Evolutionary conservation across 2,113 vertebrate species (phyloP), one percentile per base, ranked within the genome.

Genomic region (Elachura formosa): DNA sequence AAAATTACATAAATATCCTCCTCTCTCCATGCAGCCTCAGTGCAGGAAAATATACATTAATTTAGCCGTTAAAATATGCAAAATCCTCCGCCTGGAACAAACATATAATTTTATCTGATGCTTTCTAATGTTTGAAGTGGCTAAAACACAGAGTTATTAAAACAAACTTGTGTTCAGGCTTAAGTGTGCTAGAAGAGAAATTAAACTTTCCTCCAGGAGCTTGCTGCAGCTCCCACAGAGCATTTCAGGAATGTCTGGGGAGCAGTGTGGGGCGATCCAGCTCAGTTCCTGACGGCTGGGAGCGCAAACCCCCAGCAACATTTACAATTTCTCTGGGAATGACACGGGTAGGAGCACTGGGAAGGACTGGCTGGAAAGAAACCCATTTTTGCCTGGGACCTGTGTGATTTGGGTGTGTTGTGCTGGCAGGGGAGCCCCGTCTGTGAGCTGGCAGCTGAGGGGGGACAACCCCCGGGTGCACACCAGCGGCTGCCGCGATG

Each of bases 361-460:
- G 56, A 55, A 34, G 1, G 10, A 2, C 1, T 33, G 54, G 73
- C 12, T 52, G 51, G 51, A 29, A 52, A 52, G 28, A 52, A 52
- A 11, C 28, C 29, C 51, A 52, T 26, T 18, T 52, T 29, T 52
- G 10, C 17, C 49, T 52, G 51, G n/a, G n/a, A n/a, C n/a, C n/a
- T 48, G 46, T 49, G 24, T 49, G 48, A 25, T 33, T 12, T 20
- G 24, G 36, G 14, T 55, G 34, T 31, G 41, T 52, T 96, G 62
- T 92, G 31, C 95, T 55, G 43, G 83, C 96, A 99, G 98, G 84
- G 99, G 98, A 67, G 97, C 97, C 2, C 84, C 93, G 3, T 77
- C 62, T 0, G 89, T 98, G 46, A 95, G 86, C 21, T 99, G 99
- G 99, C 97, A 81, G 55, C 9, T 95, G 98, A 45, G 76, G 80